Evolutionary conservation across 2,888 invertebrate genomes (phyloP).

Genomic region (Platycheirus albimanus): DNA sequence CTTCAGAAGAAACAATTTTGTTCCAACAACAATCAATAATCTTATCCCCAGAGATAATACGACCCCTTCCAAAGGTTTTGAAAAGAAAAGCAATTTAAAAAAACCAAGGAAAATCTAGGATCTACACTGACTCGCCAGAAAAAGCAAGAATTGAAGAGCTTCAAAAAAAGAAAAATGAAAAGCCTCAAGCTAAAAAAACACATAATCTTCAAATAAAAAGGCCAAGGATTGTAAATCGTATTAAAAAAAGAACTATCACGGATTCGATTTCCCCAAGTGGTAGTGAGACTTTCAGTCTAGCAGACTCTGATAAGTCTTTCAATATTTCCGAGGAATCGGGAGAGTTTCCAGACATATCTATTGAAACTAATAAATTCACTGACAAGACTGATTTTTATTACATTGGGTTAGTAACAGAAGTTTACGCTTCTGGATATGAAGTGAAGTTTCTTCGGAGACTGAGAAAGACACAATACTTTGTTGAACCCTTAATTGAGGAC

Average conservation of each 20-base stretch:
- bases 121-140: constrained; percentile 1
- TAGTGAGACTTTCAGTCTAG: not conserved
- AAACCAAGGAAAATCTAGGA: not conserved
- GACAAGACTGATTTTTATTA: constrained; percentile 1
- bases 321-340: not conserved
- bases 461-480: constrained; percentile 4
- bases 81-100: not conserved
- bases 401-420: not conserved
- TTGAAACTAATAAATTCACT: not conserved
- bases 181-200: not conserved
- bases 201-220: no score
- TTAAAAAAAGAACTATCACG: no score
- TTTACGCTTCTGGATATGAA: not conserved
- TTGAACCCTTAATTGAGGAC: constrained; percentile 12
- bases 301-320: not conserved
- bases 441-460: not conserved
- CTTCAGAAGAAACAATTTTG: not conserved
- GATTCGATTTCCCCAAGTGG: not conserved
- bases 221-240: no score
- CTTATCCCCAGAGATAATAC: not conserved
- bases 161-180: not conserved
- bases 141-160: not conserved
- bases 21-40: not conserved
- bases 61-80: not conserved
- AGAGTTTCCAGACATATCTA: not conserved